Evolutionary conservation across 2,797 vertebrate species (phyloP).

Genomic region (Acanthopagrus latus): DNA sequence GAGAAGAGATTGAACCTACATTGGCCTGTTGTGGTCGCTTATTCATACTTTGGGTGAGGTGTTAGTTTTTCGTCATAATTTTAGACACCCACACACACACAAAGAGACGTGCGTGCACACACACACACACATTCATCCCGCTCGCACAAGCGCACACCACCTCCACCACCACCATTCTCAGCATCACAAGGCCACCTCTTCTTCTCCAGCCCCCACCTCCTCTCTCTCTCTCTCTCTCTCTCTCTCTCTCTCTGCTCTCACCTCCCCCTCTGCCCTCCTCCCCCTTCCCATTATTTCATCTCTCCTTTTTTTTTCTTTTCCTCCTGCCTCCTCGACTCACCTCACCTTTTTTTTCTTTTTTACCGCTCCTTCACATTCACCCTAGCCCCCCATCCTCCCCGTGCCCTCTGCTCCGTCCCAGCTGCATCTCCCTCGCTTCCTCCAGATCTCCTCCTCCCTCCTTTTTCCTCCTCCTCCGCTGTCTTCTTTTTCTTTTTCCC

Average conservation of each 20-base stretch:
- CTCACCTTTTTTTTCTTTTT: conserved; percentile 50
- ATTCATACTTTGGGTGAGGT: conserved; percentile 82
- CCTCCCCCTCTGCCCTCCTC: conserved; percentile 36
- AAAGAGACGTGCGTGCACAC: conserved; percentile 23
- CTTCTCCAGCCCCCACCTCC: conserved; percentile 63
- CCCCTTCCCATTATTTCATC: conserved; percentile 61
- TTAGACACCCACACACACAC: conserved; percentile 73
- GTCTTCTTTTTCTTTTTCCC: conserved; percentile 53
- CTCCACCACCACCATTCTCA: conserved; percentile 73
- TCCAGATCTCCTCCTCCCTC: conserved; percentile 20
- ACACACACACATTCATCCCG: conserved; percentile 44
- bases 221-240: neutral
- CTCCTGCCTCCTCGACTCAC: conserved; percentile 45
- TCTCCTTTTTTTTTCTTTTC: conserved; percentile 27
- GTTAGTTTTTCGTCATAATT: conserved; percentile 80
- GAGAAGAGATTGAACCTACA: conserved; percentile 77
- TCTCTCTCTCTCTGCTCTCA: conserved; percentile 38
- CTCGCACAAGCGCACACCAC: conserved; percentile 40
- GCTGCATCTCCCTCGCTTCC: conserved; percentile 37
- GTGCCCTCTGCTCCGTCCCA: conserved; percentile 51
- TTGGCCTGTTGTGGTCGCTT: conserved; percentile 78
- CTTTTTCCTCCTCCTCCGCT: conserved; percentile 33
- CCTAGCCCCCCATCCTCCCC: conserved; percentile 18
- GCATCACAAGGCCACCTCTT: conserved; percentile 74
- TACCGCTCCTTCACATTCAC: conserved; percentile 45